Evolutionary conservation across 2,113 vertebrate genomes (phyloP), one percentile per base, ranked within the genome.

Genomic region (Salminus brasiliensis): DNA sequence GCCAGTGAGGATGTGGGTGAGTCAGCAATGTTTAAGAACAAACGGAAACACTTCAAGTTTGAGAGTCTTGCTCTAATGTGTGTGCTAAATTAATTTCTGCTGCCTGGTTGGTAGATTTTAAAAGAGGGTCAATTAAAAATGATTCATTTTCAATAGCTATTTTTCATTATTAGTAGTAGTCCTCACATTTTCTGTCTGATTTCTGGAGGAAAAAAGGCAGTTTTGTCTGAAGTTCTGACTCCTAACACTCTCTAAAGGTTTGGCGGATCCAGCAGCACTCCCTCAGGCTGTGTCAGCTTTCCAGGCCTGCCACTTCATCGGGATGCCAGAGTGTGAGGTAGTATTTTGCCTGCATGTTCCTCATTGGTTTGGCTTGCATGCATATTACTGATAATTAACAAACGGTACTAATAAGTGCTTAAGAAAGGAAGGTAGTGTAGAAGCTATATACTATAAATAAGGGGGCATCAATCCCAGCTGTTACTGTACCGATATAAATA

Each of bases 261-360:
- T 99, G 85, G 96, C 97, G 5, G 97, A 99, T 89, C 95, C 98
- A 0, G 80, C 92, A 0, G 98, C 97, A 6, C 91, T 99, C 76
- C 90, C 94, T 7, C 98, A 99, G 88, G 96, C 98, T 15, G 97
- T 99, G 63, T 94, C 97, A 49, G 91, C 96, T 80, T 99, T 97
- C 88, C 97, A 99, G 87, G 96, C 96, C 82, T 98, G 96, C 85
- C 98, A 99, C 88, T 95, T 98, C 65, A 98, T 99, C 62, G 98
- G 97, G 83, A 99, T 99, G 98, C 98, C 98, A 0, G 97, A 99
- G 84, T 99, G 98, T 84, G 96, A 99, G 95, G 98, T 98, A 92
- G 88, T 74, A n/a, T 66, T 66, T 29, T 43, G 4, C 4, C 65
- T 12, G 12, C 25, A 2, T 25, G 6, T 0, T n/a, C 12, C 34